Evolutionary conservation across 2,113 vertebrate genomes (phyloP).

Genomic region (Lepisosteus oculatus): DNA sequence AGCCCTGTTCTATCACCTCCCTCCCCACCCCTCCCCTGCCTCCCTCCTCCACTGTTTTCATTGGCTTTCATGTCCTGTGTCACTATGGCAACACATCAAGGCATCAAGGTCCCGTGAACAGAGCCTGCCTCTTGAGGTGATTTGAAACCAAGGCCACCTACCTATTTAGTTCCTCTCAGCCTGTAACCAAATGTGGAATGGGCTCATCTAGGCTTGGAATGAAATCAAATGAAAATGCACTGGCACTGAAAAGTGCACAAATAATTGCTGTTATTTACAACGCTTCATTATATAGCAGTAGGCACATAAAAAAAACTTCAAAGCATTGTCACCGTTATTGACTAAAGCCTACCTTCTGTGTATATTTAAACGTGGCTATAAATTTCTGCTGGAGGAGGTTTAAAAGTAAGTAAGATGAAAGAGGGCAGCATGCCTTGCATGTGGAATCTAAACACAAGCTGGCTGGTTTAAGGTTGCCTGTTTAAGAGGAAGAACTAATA

Average conservation of each 20-base stretch:
- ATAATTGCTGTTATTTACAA: constrained; percentile 3
- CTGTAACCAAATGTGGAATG: neutral
- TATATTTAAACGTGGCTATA: too few species aligned
- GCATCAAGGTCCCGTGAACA: constrained; percentile 7
- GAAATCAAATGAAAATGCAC: neutral
- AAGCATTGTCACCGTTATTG: too few species aligned
- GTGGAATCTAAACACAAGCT: too few species aligned
- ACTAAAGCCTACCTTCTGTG: too few species aligned
- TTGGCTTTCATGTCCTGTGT: constrained; percentile 2
- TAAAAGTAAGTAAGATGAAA: too few species aligned
- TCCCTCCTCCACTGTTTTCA: neutral
- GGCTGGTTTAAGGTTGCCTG: too few species aligned
- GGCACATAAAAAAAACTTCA: too few species aligned
- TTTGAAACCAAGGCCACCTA: neutral
- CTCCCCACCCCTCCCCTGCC: constrained; percentile 1
- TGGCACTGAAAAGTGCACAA: neutral
- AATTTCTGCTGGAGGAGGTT: too few species aligned
- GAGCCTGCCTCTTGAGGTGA: neutral
- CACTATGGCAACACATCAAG: constrained; percentile 16
- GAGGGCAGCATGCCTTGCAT: too few species aligned
- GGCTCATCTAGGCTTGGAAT: neutral
- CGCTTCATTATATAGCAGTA: too few species aligned
- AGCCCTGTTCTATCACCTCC: neutral
- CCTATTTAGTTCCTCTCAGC: neutral
- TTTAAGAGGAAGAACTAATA: too few species aligned